phyloP scores from a whole-genome alignment of 2,797 vertebrate genomes.

The Neoniphon sammara region DNA sequence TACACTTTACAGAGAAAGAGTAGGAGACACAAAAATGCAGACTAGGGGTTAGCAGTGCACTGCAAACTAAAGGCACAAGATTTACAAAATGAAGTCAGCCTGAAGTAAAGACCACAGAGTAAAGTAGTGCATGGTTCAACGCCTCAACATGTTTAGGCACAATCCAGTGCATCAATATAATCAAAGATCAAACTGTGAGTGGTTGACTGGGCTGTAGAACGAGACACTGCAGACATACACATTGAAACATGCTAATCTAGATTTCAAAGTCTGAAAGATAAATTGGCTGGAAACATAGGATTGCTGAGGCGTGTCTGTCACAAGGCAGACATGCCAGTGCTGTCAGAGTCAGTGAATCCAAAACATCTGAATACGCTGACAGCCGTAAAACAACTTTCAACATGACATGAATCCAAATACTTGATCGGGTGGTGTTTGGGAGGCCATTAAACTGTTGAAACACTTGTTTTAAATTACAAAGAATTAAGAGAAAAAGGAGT shows the following conservation, averaged over 20 bases:
- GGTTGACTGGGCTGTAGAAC: not conserved
- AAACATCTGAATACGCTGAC: not conserved
- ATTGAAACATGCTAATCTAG: constrained; percentile 25
- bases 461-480: not conserved
- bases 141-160: constrained; percentile 20
- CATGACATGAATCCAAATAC: not conserved
- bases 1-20: not conserved
- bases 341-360: not conserved
- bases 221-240: constrained; percentile 24
- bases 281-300: constrained; percentile 11
- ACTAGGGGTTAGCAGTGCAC: not conserved
- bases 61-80: not conserved
- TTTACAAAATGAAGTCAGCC: not conserved
- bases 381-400: not conserved
- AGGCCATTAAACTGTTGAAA: not conserved
- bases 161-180: not conserved
- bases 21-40: not conserved
- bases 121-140: constrained; percentile 16
- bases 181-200: constrained; percentile 21
- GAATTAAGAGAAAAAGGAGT: not conserved
- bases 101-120: not conserved
- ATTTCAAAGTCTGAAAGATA: constrained; percentile 53
- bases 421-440: not conserved
- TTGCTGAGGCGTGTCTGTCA: constrained; percentile 10
- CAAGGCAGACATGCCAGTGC: not conserved